Evolutionary conservation across 2,888 invertebrate genomes (phyloP).

Genomic region (Spodoptera picta): DNA sequence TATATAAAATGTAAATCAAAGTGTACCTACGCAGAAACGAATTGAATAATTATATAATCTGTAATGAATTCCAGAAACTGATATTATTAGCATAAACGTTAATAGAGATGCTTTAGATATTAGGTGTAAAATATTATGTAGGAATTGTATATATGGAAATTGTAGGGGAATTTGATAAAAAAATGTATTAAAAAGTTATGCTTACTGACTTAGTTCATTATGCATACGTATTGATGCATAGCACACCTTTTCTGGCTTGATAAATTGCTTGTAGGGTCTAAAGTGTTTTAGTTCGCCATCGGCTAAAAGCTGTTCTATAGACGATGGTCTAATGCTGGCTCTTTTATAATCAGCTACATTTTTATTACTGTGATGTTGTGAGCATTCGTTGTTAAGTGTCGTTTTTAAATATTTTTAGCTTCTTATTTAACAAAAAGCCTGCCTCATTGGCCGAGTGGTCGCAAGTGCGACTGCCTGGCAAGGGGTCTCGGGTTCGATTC

Average conservation of each 20-base stretch:
- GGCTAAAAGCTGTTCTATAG: slow-evolving; percentile 10
- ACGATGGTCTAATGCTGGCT: not conserved
- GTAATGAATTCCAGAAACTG: slow-evolving; percentile 44
- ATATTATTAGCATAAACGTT: slow-evolving; percentile 40
- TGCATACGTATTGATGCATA: slow-evolving; percentile 38
- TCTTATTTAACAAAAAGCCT: too few species aligned
- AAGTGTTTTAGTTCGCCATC: slow-evolving; percentile 8
- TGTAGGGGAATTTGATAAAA: not conserved
- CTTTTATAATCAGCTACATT: not conserved
- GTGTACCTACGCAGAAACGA: slow-evolving; percentile 23
- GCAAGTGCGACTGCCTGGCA: too few species aligned
- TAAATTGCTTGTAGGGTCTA: slow-evolving; percentile 13
- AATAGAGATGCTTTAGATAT: slow-evolving; percentile 39
- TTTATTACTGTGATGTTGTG: not conserved
- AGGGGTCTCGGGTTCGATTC: too few species aligned
- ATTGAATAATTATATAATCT: slow-evolving; percentile 47
- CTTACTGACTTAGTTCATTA: slow-evolving; percentile 13
- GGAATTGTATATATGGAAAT: slow-evolving; percentile 31
- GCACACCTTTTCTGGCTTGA: slow-evolving; percentile 27
- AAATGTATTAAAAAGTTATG: slow-evolving; percentile 6
- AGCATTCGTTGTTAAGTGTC: too few species aligned
- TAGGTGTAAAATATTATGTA: slow-evolving; percentile 41
- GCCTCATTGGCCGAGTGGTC: too few species aligned
- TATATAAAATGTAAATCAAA: slow-evolving; percentile 37
- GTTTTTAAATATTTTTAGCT: too few species aligned